Conservation (phyloP, 2,113 vertebrate species). For the Ellobius talpinus region DNA sequence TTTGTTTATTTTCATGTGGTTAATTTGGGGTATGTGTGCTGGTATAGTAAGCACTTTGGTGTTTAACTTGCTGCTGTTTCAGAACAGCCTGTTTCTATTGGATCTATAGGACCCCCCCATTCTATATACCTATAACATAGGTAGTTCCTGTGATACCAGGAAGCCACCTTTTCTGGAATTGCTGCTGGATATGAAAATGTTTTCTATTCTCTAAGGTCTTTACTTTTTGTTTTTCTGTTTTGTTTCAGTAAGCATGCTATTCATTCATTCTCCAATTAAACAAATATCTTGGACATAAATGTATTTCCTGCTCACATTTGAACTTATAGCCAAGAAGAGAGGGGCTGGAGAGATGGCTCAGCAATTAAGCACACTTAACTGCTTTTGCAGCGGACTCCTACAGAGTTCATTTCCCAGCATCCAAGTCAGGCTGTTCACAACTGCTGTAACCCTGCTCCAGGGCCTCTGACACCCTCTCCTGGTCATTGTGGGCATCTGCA, state of each 20-base stretch:
- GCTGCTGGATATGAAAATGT: background rate
- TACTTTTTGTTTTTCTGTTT: background rate
- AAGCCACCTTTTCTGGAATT: slow-evolving; percentile 33
- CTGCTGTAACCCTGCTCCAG: background rate
- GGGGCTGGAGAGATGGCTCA: background rate
- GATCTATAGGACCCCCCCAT: background rate
- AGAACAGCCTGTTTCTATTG: background rate
- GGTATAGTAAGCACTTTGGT: background rate
- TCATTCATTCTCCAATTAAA: slow-evolving; percentile 31
- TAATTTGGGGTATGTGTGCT: background rate
- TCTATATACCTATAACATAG: background rate
- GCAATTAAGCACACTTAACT: background rate
- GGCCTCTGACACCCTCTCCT: background rate
- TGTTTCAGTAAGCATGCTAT: slow-evolving; percentile 1
- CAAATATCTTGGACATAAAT: slow-evolving; percentile 4
- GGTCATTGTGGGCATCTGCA: background rate
- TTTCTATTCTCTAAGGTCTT: background rate
- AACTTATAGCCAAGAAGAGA: slow-evolving; percentile 39
- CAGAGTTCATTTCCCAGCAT: background rate
- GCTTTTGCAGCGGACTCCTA: background rate
- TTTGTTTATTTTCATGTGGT: slow-evolving; percentile 32
- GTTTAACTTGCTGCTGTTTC: background rate
- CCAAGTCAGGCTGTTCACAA: background rate
- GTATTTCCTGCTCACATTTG: background rate
- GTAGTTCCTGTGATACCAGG: background rate